These are phyloP conservation scores for Leistus spinibarbis DNA, from an alignment of 2,888 invertebrate genomes.

Conservation along the genomic window DNA sequence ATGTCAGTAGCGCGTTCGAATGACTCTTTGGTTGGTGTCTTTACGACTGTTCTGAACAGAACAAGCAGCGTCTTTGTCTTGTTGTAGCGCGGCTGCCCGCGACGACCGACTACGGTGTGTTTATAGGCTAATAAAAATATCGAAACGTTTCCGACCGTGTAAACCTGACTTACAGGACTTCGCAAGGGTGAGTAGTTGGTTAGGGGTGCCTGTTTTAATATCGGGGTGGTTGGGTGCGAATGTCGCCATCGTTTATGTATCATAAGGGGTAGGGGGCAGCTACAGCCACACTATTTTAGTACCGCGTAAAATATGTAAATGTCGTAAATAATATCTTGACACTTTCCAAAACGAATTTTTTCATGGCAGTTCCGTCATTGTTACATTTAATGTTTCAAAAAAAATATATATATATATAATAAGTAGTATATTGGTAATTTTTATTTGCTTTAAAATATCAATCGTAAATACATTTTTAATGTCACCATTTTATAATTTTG, in stretches of 20 bases:
- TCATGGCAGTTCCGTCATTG: slow-evolving; percentile 17
- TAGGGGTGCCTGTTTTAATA: slow-evolving; percentile 46
- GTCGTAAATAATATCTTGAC: slow-evolving; percentile 49
- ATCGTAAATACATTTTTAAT: no score
- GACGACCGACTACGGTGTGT: slow-evolving; percentile 42
- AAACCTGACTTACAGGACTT: slow-evolving; percentile 33
- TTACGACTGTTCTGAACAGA: slow-evolving; percentile 45
- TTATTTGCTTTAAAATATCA: no score
- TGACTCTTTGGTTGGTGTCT: slow-evolving; percentile 25
- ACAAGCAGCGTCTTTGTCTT: slow-evolving; percentile 48
- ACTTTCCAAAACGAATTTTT: slow-evolving; percentile 45
- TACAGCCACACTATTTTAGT: slow-evolving; percentile 45
- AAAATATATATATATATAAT: not conserved
- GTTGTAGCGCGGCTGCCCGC: slow-evolving; percentile 41
- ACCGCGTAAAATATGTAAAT: slow-evolving; percentile 50
- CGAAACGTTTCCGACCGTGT: slow-evolving; percentile 44
- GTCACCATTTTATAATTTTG: no score
- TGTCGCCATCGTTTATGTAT: slow-evolving; percentile 46
- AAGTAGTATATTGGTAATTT: not conserved
- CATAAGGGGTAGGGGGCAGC: not conserved
- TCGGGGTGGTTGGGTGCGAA: slow-evolving; percentile 46
- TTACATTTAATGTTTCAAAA: slow-evolving; percentile 1
- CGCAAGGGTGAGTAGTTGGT: not conserved
- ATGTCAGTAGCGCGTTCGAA: not conserved
- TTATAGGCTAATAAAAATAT: slow-evolving; percentile 52